These are phyloP conservation scores for Hyppa rectilinea DNA, from an alignment of 2,888 invertebrate genomes.

Conservation along the genomic window DNA sequence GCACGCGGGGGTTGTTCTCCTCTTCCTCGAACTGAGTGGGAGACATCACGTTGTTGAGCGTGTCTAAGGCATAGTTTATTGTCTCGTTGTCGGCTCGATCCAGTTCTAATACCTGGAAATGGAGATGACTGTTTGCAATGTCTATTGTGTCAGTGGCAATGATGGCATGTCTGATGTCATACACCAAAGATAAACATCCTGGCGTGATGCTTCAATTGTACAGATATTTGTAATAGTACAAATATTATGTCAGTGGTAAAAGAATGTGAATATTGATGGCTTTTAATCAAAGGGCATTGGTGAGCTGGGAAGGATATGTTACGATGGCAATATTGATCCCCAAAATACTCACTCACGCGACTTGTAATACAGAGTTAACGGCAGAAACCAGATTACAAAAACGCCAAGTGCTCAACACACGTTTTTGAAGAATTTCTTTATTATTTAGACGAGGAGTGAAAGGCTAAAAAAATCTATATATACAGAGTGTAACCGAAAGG, in stretches of 20 bases:
- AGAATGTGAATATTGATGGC: background rate
- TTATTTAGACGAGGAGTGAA: too few relatives aligned
- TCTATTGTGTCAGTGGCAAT: background rate
- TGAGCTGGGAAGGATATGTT: background rate
- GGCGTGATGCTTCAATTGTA: background rate
- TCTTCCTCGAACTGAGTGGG: slow-evolving; percentile 96
- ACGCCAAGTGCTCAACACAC: background rate
- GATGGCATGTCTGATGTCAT: background rate
- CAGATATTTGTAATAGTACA: background rate
- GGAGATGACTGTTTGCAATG: background rate
- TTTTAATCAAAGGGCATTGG: background rate
- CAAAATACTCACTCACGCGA: background rate
- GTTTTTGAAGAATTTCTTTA: background rate
- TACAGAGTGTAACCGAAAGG: too few relatives aligned
- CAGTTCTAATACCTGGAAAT: slow-evolving; percentile 94
- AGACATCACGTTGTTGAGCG: slow-evolving; percentile 97
- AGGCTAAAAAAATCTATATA: too few relatives aligned
- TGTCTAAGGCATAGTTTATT: slow-evolving; percentile 97
- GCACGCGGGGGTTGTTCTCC: slow-evolving; percentile 92
- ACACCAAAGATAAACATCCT: slow-evolving; percentile 1
- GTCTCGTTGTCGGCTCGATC: slow-evolving; percentile 98
- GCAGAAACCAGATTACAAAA: background rate
- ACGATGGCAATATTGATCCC: background rate
- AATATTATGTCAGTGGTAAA: background rate
- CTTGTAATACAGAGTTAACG: background rate